Percentiles rank a stretch among this genome's conserved stretches.
Evolutionary conservation across 2,113 vertebrate species (phyloP).

Genomic region (Petromus typicus): DNA sequence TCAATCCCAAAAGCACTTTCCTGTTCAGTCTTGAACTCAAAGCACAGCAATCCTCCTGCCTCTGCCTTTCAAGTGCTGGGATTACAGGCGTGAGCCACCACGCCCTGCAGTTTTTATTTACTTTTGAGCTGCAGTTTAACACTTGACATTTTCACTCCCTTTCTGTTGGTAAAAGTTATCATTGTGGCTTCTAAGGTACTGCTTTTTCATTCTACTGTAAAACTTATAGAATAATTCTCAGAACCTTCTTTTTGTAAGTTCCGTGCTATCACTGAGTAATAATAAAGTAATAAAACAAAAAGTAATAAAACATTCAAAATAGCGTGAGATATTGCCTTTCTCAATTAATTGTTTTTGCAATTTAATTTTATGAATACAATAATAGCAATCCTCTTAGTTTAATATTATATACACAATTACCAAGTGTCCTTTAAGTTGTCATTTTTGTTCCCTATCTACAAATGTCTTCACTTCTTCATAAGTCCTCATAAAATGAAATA

Average conservation of each 20-base stretch:
- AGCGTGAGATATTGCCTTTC: background rate
- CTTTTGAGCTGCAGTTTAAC: background rate
- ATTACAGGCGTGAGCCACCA: too few species aligned
- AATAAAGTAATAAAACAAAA: too few species aligned
- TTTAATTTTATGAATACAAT: background rate
- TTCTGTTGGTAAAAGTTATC: background rate
- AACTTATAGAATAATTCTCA: background rate
- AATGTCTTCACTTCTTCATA: background rate
- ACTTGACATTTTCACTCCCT: background rate
- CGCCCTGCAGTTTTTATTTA: too few species aligned
- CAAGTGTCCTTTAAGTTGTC: background rate
- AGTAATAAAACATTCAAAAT: background rate
- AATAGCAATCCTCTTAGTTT: background rate
- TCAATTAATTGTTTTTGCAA: background rate
- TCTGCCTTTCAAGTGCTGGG: too few species aligned
- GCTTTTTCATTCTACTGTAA: background rate
- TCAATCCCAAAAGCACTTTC: background rate
- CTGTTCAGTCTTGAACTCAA: too few species aligned
- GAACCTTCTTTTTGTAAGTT: background rate
- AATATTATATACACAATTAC: background rate
- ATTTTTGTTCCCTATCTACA: background rate
- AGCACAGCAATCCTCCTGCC: too few species aligned
- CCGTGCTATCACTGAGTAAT: background rate
- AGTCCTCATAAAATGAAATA: too few species aligned
- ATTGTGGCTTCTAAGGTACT: background rate